These are phyloP conservation scores for Nomada hirtipes DNA, from an alignment of 2,888 invertebrate genomes.

Conservation along the genomic window DNA sequence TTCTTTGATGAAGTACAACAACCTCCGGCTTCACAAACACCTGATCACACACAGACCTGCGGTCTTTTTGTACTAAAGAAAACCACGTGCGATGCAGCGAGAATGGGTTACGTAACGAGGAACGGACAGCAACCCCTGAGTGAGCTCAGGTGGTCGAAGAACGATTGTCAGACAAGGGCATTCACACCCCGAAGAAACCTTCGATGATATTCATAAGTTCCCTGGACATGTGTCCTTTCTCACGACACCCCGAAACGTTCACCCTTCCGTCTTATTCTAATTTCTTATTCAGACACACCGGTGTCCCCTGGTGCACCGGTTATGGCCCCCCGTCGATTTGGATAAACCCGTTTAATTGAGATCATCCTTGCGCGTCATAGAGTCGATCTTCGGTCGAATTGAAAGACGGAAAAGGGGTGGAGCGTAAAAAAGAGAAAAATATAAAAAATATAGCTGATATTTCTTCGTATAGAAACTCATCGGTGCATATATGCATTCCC, in stretches of 20 bases:
- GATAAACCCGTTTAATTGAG: constrained; percentile 83
- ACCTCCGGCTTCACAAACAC: constrained; percentile 49
- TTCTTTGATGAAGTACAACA: constrained; percentile 15
- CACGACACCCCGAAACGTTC: constrained; percentile 67
- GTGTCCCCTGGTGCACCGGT: constrained; percentile 70
- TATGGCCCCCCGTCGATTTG: constrained; percentile 78
- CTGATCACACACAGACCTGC: constrained; percentile 44
- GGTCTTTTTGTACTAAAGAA: constrained; percentile 26
- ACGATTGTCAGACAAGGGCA: constrained; percentile 68
- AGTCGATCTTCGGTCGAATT: constrained; percentile 58
- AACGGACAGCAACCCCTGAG: constrained; percentile 61
- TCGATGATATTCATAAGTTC: constrained; percentile 69
- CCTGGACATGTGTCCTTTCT: constrained; percentile 72
- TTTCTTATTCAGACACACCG: constrained; percentile 76
- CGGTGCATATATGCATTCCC: too few species aligned
- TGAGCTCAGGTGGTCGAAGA: constrained; percentile 75
- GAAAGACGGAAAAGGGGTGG: constrained; percentile 35
- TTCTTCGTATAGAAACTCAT: background rate
- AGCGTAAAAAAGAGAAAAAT: background rate
- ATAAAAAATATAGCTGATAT: background rate
- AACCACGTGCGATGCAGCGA: constrained; percentile 16
- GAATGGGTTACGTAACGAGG: constrained; percentile 59
- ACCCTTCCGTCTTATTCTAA: constrained; percentile 67
- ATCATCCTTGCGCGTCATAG: constrained; percentile 75
- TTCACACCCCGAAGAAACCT: constrained; percentile 67